Conservation (phyloP, 2,888 invertebrate genomes). For the Synergus umbraculus region DNA sequence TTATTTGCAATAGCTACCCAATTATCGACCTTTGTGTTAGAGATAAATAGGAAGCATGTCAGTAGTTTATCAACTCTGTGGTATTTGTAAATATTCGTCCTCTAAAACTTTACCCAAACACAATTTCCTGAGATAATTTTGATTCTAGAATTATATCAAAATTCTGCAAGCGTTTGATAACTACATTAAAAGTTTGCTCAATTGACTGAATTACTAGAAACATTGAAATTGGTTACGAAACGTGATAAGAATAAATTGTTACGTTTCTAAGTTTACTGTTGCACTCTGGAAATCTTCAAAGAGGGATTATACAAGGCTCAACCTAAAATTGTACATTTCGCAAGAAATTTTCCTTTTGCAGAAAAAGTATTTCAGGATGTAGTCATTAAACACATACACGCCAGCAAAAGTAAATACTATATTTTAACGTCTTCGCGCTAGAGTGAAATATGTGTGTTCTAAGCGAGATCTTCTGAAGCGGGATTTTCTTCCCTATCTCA, state of each 20-base stretch:
- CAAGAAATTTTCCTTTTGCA: constrained; percentile 46
- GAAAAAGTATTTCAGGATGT: constrained; percentile 9
- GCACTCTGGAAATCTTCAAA: neutral
- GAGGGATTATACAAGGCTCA: neutral
- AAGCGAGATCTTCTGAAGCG: neutral
- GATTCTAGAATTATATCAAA: too few relatives aligned
- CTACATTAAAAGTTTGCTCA: too few relatives aligned
- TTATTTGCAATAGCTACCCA: neutral
- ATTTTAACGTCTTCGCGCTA: constrained; percentile 22
- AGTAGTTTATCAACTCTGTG: neutral
- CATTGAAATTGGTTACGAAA: neutral
- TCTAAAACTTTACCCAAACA: neutral
- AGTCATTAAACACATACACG: constrained; percentile 13
- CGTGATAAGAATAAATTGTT: neutral
- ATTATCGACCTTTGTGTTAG: neutral
- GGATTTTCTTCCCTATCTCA: neutral
- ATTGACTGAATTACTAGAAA: constrained; percentile 30
- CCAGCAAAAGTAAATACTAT: constrained; percentile 19
- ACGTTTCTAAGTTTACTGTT: neutral
- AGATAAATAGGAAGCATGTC: neutral
- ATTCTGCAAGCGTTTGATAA: too few relatives aligned
- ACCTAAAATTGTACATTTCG: constrained; percentile 42
- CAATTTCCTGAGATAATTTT: neutral
- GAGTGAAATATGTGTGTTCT: constrained; percentile 22
- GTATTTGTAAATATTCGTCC: neutral